These are phyloP conservation scores for Ophioderma brevispina DNA, from an alignment of 35 echinoderm and acorn worm species.

Conservation along the genomic window DNA sequence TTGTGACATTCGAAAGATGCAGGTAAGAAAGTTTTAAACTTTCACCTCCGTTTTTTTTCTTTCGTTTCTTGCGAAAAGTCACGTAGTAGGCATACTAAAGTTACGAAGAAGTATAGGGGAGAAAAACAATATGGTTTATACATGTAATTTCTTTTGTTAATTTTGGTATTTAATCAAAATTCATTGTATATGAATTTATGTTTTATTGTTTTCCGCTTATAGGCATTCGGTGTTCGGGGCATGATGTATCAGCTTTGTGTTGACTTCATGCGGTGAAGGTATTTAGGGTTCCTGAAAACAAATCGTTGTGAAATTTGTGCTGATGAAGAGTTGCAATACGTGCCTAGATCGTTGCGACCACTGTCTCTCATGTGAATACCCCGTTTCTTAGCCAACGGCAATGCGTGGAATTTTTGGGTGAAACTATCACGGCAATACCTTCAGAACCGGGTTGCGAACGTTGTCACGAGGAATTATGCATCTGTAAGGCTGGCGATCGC, in stretches of 20 bases:
- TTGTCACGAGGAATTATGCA: constrained; percentile 66
- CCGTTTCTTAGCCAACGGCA: constrained; percentile 52
- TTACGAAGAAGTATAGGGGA: not conserved
- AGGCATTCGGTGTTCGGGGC: constrained; percentile 92
- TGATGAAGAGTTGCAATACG: constrained; percentile 49
- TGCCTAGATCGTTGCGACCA: constrained; percentile 48
- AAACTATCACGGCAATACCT: constrained; percentile 59
- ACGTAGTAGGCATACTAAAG: not conserved
- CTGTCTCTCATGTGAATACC: constrained; percentile 72
- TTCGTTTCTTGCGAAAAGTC: no score
- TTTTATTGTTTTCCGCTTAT: not conserved
- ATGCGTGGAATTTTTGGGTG: constrained; percentile 67
- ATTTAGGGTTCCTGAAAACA: constrained; percentile 64
- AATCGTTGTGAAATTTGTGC: constrained; percentile 72
- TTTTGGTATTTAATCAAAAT: no score
- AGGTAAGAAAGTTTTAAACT: constrained; percentile 44
- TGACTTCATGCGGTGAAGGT: constrained; percentile 71
- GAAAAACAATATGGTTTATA: not conserved
- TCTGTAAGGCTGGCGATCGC: constrained; percentile 67
- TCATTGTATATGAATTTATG: no score
- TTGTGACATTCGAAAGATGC: constrained; percentile 96
- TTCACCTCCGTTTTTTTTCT: no score
- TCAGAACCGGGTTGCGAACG: constrained; percentile 55
- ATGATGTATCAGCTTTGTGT: constrained; percentile 84
- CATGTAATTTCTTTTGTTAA: not conserved